phyloP scores from a whole-genome alignment of 2,113 vertebrate genomes.

The Octodon degus region DNA sequence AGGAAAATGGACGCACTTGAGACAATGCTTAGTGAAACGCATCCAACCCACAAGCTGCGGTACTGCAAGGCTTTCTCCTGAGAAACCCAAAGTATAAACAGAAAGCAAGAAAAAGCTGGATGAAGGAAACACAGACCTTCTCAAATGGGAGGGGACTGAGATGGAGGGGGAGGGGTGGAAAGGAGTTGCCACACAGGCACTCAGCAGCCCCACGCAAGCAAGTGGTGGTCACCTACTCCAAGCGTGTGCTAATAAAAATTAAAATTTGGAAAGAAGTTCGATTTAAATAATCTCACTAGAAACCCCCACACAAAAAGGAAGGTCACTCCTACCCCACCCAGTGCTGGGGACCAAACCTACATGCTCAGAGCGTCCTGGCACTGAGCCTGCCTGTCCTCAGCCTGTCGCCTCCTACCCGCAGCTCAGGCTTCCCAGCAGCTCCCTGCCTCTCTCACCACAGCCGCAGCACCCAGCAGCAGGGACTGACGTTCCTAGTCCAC shows the following conservation, averaged over 20 bases:
- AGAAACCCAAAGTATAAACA: neutral
- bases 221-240: neutral
- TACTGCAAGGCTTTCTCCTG: neutral
- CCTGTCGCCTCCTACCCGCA: rapidly evolving
- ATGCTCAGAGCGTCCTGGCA: neutral
- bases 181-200: neutral
- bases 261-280: neutral
- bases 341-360: neutral
- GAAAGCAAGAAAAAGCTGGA: neutral
- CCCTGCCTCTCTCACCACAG: rapidly evolving
- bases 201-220: neutral
- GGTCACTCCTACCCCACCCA: neutral
- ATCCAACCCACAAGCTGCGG: neutral
- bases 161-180: neutral
- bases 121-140: neutral
- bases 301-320: too few species aligned
- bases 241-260: neutral
- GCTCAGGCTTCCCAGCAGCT: neutral
- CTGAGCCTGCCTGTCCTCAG: neutral
- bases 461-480: rapidly evolving
- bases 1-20: neutral
- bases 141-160: neutral
- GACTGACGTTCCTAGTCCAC: neutral
- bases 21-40: neutral
- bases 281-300: neutral